These are phyloP conservation scores for Esox lucius DNA, from an alignment of 2,797 vertebrate species.

Conservation along the genomic window DNA sequence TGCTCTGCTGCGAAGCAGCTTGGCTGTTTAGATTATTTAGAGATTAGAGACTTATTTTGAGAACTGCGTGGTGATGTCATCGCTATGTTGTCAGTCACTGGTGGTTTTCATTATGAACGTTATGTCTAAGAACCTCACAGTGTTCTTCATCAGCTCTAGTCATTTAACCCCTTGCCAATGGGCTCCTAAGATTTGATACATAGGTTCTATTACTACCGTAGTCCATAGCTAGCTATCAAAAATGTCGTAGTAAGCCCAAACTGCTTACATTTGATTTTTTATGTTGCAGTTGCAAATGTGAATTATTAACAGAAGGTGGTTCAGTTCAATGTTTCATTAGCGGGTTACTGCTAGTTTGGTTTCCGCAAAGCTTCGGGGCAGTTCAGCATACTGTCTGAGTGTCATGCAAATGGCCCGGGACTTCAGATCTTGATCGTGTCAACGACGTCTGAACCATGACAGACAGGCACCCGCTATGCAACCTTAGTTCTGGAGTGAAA, in stretches of 20 bases:
- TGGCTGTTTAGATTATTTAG: slow-evolving; percentile 20
- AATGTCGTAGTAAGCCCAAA: background rate
- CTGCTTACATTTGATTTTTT: background rate
- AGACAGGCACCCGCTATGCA: slow-evolving; percentile 26
- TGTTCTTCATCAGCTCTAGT: background rate
- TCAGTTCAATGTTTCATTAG: background rate
- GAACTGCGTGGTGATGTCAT: slow-evolving; percentile 42
- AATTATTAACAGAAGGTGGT: slow-evolving; percentile 20
- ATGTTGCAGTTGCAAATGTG: background rate
- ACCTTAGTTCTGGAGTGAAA: slow-evolving; percentile 32
- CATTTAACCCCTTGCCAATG: background rate
- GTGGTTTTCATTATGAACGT: slow-evolving; percentile 16
- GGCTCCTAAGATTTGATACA: background rate
- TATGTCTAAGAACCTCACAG: slow-evolving; percentile 14
- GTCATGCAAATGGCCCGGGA: slow-evolving; percentile 65
- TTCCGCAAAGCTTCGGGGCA: slow-evolving; percentile 55
- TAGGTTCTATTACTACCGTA: background rate
- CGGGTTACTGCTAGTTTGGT: slow-evolving; percentile 35
- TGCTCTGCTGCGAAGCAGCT: background rate
- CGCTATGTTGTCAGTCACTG: slow-evolving; percentile 13
- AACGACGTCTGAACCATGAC: slow-evolving; percentile 51
- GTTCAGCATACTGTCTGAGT: slow-evolving; percentile 58
- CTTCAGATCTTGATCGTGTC: slow-evolving; percentile 32
- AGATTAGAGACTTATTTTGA: slow-evolving; percentile 34
- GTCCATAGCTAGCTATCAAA: background rate